Evolutionary conservation across 2,888 invertebrate species (phyloP), one percentile per base, ranked within the genome.

Genomic region (Yponomeuta malinellus): DNA sequence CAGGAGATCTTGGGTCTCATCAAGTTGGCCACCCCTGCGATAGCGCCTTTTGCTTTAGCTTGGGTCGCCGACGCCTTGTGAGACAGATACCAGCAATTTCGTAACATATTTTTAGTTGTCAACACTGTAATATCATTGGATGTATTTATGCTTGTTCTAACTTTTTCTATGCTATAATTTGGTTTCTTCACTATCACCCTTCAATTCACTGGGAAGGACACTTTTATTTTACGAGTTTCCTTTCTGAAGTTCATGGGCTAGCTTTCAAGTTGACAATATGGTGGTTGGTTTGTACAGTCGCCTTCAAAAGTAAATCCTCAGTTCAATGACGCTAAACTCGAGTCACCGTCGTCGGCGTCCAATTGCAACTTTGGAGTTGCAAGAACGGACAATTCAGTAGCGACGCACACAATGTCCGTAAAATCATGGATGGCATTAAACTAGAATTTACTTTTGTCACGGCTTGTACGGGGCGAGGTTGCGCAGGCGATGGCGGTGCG

Each of bases 211-310:
- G 52, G 52, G 5, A 59, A 59, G 15, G 52, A 59, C 15, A 15
- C 52, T 59, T 12, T 59, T 59, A 9, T 59, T 15, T 15, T 59
- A 59, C 2, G 52, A 15, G 52, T 59, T 12, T 59, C 52, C 52
- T 59, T 59, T 59, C 52, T 59, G 1, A 1, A 10, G 29, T 64
- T n/a, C 64, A 29, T 4, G 29, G 68, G 48, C 23, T 31, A 48
- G 74, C 69, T 68, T 76, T 76, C 73, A 74, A 74, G 83, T 90
- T 91, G 92, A 91, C 92, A 93, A 93, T 92, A 93, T 93, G 92
- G 92, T 92, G 71, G 83, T 83, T 82, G 83, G 78, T 77, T 59
- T 76, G 77, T 71, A 68, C 43, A 68, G 29, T 33, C 78, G 78
- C 12, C 15, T 59, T 59, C 52, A 59, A 59, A 59, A 59, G 52